These are phyloP conservation scores for Ladona fulva DNA, from an alignment of 1,140 invertebrate species.

Conservation along the genomic window DNA sequence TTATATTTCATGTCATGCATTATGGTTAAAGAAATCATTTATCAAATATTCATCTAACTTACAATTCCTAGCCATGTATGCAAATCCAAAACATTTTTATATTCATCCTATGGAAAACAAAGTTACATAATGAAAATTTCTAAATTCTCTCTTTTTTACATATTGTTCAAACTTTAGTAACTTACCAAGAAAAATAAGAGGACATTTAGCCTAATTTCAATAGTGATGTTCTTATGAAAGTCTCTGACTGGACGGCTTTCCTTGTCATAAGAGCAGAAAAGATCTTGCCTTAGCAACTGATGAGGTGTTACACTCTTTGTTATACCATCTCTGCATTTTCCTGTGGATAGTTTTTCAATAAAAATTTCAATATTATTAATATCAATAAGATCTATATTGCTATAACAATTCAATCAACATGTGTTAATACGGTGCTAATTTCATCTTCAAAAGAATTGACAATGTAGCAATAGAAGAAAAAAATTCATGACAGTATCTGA, in stretches of 20 bases:
- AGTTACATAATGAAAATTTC: constrained; percentile 24
- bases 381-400: too few species aligned
- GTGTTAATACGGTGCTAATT: too few species aligned
- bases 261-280: background rate
- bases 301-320: background rate
- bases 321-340: background rate
- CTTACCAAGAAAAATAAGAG: background rate
- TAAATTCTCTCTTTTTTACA: constrained; percentile 29
- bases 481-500: too few species aligned
- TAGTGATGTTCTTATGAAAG: background rate
- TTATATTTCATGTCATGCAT: background rate
- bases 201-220: background rate
- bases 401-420: too few species aligned
- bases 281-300: background rate
- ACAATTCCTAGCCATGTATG: constrained; percentile 32
- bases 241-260: background rate
- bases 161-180: constrained; percentile 18
- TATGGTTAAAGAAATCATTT: background rate
- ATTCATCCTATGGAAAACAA: constrained; percentile 25
- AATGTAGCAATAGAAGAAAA: too few species aligned
- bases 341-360: background rate
- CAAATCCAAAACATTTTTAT: constrained; percentile 26
- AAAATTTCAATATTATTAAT: too few species aligned
- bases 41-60: constrained; percentile 21
- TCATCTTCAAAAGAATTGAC: too few species aligned